Conservation (phyloP, 2,113 vertebrate genomes). For the Spea multiplicata region DNA sequence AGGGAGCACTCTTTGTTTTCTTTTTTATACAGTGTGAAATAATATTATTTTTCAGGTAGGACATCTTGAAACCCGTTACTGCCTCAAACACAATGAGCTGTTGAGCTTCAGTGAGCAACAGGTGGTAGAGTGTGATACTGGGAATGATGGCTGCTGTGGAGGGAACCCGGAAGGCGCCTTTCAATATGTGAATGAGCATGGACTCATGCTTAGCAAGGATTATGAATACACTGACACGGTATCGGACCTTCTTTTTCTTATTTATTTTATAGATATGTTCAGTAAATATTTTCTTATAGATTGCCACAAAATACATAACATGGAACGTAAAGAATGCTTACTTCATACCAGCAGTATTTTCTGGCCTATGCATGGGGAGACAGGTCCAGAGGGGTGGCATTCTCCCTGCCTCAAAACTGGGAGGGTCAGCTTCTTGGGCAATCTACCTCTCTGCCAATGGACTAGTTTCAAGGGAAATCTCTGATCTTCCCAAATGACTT, state of each 20-base stretch:
- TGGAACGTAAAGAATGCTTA: no score
- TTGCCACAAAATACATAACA: no score
- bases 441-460: no score
- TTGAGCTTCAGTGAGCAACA: slow-evolving; percentile 13
- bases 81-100: neutral
- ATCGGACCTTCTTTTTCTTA: neutral
- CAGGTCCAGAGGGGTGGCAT: no score
- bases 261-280: neutral
- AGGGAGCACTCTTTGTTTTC: no score
- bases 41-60: neutral
- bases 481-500: no score
- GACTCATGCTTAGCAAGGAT: slow-evolving; percentile 4
- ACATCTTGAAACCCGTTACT: slow-evolving; percentile 6
- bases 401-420: no score
- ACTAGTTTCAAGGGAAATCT: no score
- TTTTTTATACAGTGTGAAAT: neutral
- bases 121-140: neutral
- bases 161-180: neutral
- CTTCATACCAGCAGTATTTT: no score
- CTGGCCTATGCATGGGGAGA: no score
- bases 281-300: no score
- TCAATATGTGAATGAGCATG: neutral
- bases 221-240: slow-evolving; percentile 3
- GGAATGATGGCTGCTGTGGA: neutral
- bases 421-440: no score